Percentiles rank a stretch among this genome's conserved stretches.
phyloP scores from a whole-genome alignment of 1,140 invertebrate genomes.

The Brachionus calyciflorus region DNA sequence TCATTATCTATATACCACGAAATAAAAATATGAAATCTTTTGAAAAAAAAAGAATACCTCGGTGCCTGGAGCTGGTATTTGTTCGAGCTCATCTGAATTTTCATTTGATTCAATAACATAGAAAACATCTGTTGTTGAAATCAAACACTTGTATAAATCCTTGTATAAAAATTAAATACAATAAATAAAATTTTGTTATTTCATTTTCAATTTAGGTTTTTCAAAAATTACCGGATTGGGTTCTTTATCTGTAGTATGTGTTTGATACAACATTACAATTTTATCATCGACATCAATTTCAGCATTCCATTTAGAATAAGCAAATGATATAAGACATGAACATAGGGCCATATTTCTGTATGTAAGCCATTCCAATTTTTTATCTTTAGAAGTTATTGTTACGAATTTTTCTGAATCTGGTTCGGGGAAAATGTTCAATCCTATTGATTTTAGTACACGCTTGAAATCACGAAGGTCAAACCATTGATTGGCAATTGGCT shows the following conservation, averaged over 20 bases:
- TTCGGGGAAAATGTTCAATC: constrained; percentile 84
- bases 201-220: too few species aligned
- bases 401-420: constrained; percentile 78
- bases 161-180: background rate
- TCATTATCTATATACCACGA: too few species aligned
- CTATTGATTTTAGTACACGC: constrained; percentile 67
- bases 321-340: constrained; percentile 73
- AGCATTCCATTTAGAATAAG: constrained; percentile 84
- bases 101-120: constrained; percentile 35
- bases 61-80: constrained; percentile 4
- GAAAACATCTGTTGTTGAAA: constrained; percentile 21
- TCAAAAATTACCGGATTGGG: constrained; percentile 8
- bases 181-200: too few species aligned
- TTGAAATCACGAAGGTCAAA: constrained; percentile 55
- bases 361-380: constrained; percentile 72
- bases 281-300: constrained; percentile 52
- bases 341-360: constrained; percentile 78
- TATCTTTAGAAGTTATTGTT: constrained; percentile 63
- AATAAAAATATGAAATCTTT: background rate
- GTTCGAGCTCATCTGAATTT: constrained; percentile 39
- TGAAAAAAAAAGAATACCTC: constrained; percentile 11
- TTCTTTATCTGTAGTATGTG: constrained; percentile 20
- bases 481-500: constrained; percentile 55
- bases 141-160: constrained; percentile 24
- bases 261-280: constrained; percentile 48